Percentiles rank a stretch among this genome's conserved stretches.
These are phyloP conservation scores for Apamea anceps DNA, from an alignment of 2,888 invertebrate genomes.

Conservation along the genomic window DNA sequence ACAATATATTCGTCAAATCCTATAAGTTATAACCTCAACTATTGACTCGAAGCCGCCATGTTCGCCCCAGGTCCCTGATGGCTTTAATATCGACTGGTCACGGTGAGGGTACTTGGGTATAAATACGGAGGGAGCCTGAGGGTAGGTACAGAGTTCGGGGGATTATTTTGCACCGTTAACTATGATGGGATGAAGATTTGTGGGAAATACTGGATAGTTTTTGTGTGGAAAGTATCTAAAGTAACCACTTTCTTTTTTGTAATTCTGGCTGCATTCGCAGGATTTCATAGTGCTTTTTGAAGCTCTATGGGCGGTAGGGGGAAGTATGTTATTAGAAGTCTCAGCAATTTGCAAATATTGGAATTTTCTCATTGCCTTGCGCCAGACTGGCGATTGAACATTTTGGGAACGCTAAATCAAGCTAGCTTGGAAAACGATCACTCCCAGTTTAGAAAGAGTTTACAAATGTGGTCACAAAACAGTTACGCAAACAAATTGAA, in stretches of 20 bases:
- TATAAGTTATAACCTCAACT: constrained; percentile 20
- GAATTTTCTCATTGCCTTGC: neutral
- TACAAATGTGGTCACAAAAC: neutral
- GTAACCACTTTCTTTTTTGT: neutral
- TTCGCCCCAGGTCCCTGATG: constrained; percentile 17
- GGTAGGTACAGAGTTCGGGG: constrained; percentile 17
- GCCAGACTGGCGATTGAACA: neutral
- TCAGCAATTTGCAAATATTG: neutral
- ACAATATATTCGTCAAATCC: constrained; percentile 27
- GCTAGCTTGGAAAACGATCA: neutral
- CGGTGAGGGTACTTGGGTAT: constrained; percentile 12
- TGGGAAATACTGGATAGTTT: neutral
- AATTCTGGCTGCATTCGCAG: too few species aligned
- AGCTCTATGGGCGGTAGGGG: neutral
- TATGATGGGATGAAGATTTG: neutral
- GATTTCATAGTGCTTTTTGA: neutral
- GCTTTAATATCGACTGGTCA: constrained; percentile 40
- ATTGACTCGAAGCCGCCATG: constrained; percentile 23
- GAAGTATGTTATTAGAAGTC: neutral
- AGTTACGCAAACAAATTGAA: constrained; percentile 1
- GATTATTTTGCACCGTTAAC: constrained; percentile 45
- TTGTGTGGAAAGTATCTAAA: neutral
- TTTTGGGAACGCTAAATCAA: neutral
- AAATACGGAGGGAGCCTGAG: constrained; percentile 57
- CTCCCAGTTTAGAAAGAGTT: neutral